These are phyloP conservation scores for Anthrax anthrax DNA, from an alignment of 2,888 invertebrate species.

Conservation along the genomic window DNA sequence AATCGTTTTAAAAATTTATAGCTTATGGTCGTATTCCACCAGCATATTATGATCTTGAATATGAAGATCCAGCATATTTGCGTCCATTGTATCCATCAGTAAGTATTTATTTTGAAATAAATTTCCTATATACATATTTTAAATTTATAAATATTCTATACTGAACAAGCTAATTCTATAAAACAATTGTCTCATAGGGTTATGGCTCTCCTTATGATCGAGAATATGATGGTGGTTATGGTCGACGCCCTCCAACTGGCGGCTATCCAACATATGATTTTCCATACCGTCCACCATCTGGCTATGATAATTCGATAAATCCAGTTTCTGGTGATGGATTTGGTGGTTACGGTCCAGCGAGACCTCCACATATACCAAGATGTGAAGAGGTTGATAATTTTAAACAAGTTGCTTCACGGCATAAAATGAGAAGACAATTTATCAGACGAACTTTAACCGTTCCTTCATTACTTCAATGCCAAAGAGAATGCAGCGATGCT, in stretches of 20 bases:
- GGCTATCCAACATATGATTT: slow-evolving; percentile 28
- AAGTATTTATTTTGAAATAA: background rate
- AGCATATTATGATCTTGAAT: slow-evolving; percentile 29
- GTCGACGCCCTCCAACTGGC: slow-evolving; percentile 18
- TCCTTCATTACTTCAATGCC: slow-evolving; percentile 63
- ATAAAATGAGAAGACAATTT: slow-evolving; percentile 64
- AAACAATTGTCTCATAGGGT: slow-evolving; percentile 1
- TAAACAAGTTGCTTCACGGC: slow-evolving; percentile 63
- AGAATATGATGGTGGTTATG: slow-evolving; percentile 25
- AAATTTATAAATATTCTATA: background rate
- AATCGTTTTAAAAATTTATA: slow-evolving; percentile 11
- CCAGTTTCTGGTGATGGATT: slow-evolving; percentile 26
- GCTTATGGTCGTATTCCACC: slow-evolving; percentile 27
- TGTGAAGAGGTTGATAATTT: slow-evolving; percentile 74
- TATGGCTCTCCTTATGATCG: slow-evolving; percentile 24
- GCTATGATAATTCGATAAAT: slow-evolving; percentile 30
- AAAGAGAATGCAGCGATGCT: slow-evolving; percentile 69
- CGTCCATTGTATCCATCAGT: slow-evolving; percentile 9
- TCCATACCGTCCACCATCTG: slow-evolving; percentile 24
- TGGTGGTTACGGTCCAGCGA: slow-evolving; percentile 29
- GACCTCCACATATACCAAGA: slow-evolving; percentile 38
- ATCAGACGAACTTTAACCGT: slow-evolving; percentile 59
- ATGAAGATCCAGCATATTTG: slow-evolving; percentile 20
- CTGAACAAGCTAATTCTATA: background rate
- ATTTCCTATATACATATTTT: background rate